A percentile compares a stretch with the other conserved stretches of the same genome.
phyloP scores from a whole-genome alignment of 2,113 vertebrate species.

The Xiphias gladius region DNA sequence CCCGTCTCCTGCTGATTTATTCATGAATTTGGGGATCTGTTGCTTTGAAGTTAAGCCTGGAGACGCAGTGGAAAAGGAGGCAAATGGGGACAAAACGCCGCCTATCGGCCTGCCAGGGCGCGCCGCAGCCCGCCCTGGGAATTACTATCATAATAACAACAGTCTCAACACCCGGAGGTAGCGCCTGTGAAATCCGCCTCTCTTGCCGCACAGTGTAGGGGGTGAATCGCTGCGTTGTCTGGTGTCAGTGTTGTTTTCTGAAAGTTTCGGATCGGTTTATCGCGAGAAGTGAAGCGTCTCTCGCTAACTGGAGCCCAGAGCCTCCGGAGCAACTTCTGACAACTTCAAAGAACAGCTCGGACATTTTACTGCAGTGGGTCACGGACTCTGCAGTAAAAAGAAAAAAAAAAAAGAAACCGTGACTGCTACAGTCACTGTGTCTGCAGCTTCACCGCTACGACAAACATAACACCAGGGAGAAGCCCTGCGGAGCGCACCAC shows the following conservation, averaged over 20 bases:
- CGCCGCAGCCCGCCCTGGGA: slow-evolving; percentile 23
- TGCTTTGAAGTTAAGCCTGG: slow-evolving; percentile 73
- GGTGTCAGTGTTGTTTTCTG: not conserved
- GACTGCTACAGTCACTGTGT: not conserved
- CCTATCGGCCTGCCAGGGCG: slow-evolving; percentile 63
- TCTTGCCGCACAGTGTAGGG: not conserved
- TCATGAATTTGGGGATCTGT: slow-evolving; percentile 69
- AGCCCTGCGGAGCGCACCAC: no score
- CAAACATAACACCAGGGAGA: no score
- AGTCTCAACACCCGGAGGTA: slow-evolving; percentile 11
- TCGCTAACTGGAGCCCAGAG: not conserved
- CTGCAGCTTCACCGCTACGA: not conserved
- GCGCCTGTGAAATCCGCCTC: not conserved
- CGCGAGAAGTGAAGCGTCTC: not conserved
- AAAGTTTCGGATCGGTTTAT: no score
- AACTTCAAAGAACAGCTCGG: not conserved
- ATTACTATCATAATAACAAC: slow-evolving; percentile 4
- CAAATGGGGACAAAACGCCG: slow-evolving; percentile 74
- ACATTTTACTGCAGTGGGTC: not conserved
- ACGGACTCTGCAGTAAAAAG: no score
- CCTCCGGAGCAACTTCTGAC: not conserved
- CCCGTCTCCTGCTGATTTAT: slow-evolving; percentile 67
- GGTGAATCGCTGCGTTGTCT: slow-evolving; percentile 18
- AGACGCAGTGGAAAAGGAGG: slow-evolving; percentile 43
- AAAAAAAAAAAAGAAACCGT: not conserved